Base-by-base conservation (phyloP, 2,797 vertebrate genomes). In the Chelon labrosus region DNA sequence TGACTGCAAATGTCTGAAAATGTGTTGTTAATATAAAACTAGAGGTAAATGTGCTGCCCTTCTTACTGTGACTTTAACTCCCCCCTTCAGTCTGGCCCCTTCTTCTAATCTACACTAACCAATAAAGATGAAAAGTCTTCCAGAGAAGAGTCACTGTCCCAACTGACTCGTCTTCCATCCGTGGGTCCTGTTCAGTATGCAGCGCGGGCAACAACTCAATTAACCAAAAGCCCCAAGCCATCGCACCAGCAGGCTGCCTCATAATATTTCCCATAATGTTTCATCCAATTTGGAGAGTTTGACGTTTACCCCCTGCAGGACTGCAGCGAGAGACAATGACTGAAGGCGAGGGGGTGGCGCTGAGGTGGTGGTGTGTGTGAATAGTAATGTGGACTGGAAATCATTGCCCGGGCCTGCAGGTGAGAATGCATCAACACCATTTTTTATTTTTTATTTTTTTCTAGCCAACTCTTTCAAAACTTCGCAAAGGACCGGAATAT, bases 241-340 rank as follows among this genome's bases (percentile, higher is more conserved):
- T 92, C 86, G 77, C 83, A 87, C 65, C 90, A 91, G 90, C 90
- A 92, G 93, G 85, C 89, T 93, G 84, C 87, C 90, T 92, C 92
- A 91, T 92, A 93, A 92, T 92, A 90, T 92, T 93, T 93, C 92
- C 90, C 87, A 92, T 91, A 93, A 94, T 95, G 92, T 94, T 94
- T 94, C 93, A 94, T 94, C 92, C 93, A 94, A 93, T 95, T 94
- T 94, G 89, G 86, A 88, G 90, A 90, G 88, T 92, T 93, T 93
- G 92, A 93, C 90, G 83, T 93, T 91, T 86, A 87, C 83, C 86
- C 91, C 93, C 90, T 91, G 87, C 87, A 92, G 92, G 88, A 89
- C 82, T 83, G 86, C 85, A 85, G 89, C 58, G 39, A 78, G 81
- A 88, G 88, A 90, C 87, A 87, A 85, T 92, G 91, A 91, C 90